Percentiles rank a stretch among this genome's conserved stretches.
Evolutionary conservation across 2,888 invertebrate species (phyloP).

Genomic region (Agrenia bidenticulata): DNA sequence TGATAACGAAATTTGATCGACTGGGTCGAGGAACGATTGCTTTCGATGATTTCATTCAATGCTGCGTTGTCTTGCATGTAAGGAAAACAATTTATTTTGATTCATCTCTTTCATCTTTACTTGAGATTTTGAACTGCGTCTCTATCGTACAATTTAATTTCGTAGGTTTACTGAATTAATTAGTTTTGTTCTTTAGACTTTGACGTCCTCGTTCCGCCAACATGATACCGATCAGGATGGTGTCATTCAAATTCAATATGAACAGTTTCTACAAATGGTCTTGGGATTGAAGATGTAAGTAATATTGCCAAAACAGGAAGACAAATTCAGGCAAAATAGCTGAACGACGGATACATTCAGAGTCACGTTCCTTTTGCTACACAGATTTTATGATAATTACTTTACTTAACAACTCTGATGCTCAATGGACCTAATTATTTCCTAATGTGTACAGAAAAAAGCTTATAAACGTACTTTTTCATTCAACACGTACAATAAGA

Average conservation of each 20-base stretch:
- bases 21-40: conserved; percentile 82
- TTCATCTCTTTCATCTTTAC: conserved; percentile 5
- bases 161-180: too few relatives aligned
- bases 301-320: too few relatives aligned
- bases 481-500: too few relatives aligned
- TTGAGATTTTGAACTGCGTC: conserved; percentile 24
- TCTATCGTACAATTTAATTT: background rate
- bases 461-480: too few relatives aligned
- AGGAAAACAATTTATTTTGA: conserved; percentile 58
- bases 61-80: conserved; percentile 89
- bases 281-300: conserved; percentile 57
- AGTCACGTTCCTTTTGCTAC: too few relatives aligned
- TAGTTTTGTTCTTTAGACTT: conserved; percentile 67
- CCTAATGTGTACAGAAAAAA: too few relatives aligned
- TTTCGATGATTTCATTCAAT: conserved; percentile 98
- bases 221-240: conserved; percentile 91
- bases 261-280: conserved; percentile 92
- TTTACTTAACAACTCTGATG: too few relatives aligned
- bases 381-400: too few relatives aligned
- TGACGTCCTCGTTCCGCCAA: conserved; percentile 83
- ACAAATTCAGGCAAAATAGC: too few relatives aligned
- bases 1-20: conserved; percentile 91
- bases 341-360: too few relatives aligned
- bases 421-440: too few relatives aligned
- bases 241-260: conserved; percentile 91